These are phyloP conservation scores for Pseudomyrmex dendroicus DNA, from an alignment of 1,140 invertebrate genomes.

Conservation along the genomic window DNA sequence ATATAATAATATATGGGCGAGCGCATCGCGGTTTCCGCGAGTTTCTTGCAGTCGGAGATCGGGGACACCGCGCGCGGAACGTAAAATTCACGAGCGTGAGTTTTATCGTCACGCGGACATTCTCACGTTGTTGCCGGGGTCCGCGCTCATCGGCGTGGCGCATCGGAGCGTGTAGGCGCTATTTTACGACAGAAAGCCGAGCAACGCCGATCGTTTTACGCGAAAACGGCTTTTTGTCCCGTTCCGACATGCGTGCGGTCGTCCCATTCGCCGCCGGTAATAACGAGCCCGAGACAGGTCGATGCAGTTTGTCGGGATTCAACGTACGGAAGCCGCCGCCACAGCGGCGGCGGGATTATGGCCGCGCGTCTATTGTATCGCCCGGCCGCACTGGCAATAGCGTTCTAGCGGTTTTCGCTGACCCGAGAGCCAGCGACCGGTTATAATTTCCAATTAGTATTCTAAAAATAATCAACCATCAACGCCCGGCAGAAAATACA, in stretches of 20 bases:
- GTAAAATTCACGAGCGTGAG: slow-evolving; percentile 78
- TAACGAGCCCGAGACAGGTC: slow-evolving; percentile 62
- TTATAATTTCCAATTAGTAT: slow-evolving; percentile 71
- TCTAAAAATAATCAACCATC: slow-evolving; percentile 43
- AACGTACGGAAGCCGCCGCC: slow-evolving; percentile 64
- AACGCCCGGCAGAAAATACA: neutral
- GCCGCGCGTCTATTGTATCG: slow-evolving; percentile 66
- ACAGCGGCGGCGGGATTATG: slow-evolving; percentile 54
- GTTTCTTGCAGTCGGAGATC: slow-evolving; percentile 34
- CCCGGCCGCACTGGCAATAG: slow-evolving; percentile 2
- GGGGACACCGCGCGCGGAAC: slow-evolving; percentile 62
- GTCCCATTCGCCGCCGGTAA: slow-evolving; percentile 69
- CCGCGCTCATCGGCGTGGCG: slow-evolving; percentile 9
- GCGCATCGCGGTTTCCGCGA: slow-evolving; percentile 9
- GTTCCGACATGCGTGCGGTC: slow-evolving; percentile 65
- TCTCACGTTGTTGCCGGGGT: slow-evolving; percentile 76
- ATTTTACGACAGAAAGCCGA: slow-evolving; percentile 77
- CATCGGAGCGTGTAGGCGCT: slow-evolving; percentile 75
- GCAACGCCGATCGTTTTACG: slow-evolving; percentile 77
- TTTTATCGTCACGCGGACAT: slow-evolving; percentile 79
- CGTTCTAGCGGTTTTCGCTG: slow-evolving; percentile 15
- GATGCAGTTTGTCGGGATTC: slow-evolving; percentile 49
- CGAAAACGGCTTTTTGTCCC: slow-evolving; percentile 74
- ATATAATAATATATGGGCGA: slow-evolving; percentile 43
- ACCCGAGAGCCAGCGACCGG: slow-evolving; percentile 26